Percentiles rank a stretch among this genome's conserved stretches.
Evolutionary conservation across 2,797 vertebrate species (phyloP).

Genomic region (Capromys pilorides): DNA sequence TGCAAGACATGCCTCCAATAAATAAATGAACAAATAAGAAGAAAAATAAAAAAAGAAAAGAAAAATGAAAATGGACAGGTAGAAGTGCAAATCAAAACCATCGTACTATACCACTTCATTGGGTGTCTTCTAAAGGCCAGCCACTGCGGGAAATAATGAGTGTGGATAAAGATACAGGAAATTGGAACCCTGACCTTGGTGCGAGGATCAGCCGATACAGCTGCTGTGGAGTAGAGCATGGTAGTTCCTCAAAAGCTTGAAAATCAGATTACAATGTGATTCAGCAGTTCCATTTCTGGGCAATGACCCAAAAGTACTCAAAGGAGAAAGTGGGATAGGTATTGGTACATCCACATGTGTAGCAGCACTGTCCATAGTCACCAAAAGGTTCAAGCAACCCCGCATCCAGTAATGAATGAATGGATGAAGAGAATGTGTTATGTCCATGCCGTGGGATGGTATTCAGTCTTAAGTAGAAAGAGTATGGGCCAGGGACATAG

Average conservation of each 20-base stretch:
- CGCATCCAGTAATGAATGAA: not conserved
- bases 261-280: not conserved
- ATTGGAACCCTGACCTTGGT: not conserved
- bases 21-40: too few relatives aligned
- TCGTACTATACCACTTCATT: not conserved
- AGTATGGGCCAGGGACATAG: too few relatives aligned
- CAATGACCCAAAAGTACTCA: not conserved
- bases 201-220: not conserved
- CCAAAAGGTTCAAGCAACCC: not conserved
- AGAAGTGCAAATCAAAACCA: constrained; percentile 24
- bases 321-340: not conserved
- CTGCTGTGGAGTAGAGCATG: not conserved
- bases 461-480: not conserved
- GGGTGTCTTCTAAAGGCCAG: not conserved
- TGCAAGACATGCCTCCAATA: too few relatives aligned
- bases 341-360: not conserved
- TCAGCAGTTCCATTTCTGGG: not conserved
- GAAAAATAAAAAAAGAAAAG: too few relatives aligned
- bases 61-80: not conserved
- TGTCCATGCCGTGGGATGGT: not conserved
- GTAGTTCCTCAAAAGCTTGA: not conserved
- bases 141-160: not conserved
- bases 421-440: not conserved
- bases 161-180: not conserved
- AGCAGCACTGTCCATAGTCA: not conserved